phyloP scores from a whole-genome alignment of 2,113 vertebrate species.

The Galbula dea region DNA sequence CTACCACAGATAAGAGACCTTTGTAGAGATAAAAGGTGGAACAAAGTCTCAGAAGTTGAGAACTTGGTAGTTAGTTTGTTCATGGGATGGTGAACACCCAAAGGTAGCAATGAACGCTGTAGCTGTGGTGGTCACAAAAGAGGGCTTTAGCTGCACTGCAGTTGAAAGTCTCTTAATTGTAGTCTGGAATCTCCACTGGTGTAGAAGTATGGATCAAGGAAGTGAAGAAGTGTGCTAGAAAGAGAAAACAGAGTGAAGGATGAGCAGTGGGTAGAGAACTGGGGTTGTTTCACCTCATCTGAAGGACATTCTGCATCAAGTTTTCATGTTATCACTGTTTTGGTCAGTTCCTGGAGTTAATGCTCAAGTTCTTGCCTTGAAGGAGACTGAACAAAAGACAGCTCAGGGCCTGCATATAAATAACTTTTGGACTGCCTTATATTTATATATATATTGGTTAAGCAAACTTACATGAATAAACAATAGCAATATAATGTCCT shows the following conservation, averaged over 20 bases:
- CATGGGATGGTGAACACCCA: not conserved
- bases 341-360: not conserved
- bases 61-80: constrained; percentile 12
- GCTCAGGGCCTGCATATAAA: not conserved
- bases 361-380: not conserved
- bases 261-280: not conserved
- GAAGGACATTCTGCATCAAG: not conserved
- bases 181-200: not conserved
- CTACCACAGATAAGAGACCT: not conserved
- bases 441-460: not conserved
- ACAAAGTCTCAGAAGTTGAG: not conserved
- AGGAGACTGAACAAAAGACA: not conserved
- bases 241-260: not conserved
- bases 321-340: not conserved
- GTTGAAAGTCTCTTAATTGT: not conserved
- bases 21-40: not conserved
- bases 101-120: constrained; percentile 25
- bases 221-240: not conserved
- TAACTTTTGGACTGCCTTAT: not conserved
- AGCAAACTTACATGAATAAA: constrained; percentile 24
- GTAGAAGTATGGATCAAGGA: not conserved
- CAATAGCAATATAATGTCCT: constrained; percentile 1
- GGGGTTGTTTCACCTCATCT: not conserved
- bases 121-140: not conserved
- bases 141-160: not conserved